Evolutionary conservation across 2,888 invertebrate species (phyloP).

Genomic region (Endomychus coccineus): DNA sequence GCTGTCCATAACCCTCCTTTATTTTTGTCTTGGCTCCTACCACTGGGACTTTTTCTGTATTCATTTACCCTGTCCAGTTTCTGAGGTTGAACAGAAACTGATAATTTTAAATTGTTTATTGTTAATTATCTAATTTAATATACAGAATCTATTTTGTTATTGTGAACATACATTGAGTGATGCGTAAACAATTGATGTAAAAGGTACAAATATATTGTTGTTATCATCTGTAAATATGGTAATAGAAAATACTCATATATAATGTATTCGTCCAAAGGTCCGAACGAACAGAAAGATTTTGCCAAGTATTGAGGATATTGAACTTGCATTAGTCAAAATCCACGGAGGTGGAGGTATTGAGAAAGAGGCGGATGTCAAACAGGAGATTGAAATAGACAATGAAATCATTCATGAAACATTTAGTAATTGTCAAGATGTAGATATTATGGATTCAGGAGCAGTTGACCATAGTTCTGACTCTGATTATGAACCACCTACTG

Average conservation of each 20-base stretch:
- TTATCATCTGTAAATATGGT: slow-evolving; percentile 6
- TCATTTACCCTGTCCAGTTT: no score
- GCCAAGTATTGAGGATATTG: slow-evolving; percentile 38
- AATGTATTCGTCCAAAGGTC: no score
- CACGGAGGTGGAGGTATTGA: slow-evolving; percentile 29
- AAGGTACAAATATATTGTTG: not conserved
- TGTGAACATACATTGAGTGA: not conserved
- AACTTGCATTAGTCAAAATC: slow-evolving; percentile 39
- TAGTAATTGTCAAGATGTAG: slow-evolving; percentile 22
- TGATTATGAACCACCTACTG: slow-evolving; percentile 34
- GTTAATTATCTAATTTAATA: no score
- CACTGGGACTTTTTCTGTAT: no score
- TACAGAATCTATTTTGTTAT: no score
- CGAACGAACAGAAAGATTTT: slow-evolving; percentile 19
- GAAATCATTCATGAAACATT: slow-evolving; percentile 22
- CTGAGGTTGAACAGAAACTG: no score
- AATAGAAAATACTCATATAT: slow-evolving; percentile 12
- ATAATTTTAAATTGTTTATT: no score
- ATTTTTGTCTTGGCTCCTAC: no score
- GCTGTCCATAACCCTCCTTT: no score
- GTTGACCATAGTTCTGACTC: slow-evolving; percentile 37
- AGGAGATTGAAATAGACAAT: slow-evolving; percentile 18
- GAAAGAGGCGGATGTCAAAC: slow-evolving; percentile 11
- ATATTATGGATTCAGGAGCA: slow-evolving; percentile 34
- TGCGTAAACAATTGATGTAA: not conserved